These are phyloP conservation scores for Lucilia cuprina DNA, from an alignment of 1,140 invertebrate genomes.

Conservation along the genomic window DNA sequence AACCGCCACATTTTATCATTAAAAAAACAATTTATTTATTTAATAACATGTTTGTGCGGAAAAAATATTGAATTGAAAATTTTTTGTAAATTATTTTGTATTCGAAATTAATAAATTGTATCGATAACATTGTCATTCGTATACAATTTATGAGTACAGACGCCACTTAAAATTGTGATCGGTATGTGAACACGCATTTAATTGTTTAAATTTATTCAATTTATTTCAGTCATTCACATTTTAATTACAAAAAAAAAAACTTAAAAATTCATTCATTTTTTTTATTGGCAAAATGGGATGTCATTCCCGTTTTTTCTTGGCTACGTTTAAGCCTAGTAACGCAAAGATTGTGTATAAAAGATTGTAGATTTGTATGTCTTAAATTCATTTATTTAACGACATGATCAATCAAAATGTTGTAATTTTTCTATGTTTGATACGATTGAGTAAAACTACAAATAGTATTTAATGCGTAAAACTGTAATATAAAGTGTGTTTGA, in stretches of 20 bases:
- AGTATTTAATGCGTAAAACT: neutral
- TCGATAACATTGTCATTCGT: constrained; percentile 7
- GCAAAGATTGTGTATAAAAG: too few relatives aligned
- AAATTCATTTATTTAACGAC: constrained; percentile 19
- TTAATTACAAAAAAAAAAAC: neutral
- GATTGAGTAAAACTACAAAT: neutral
- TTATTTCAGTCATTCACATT: neutral
- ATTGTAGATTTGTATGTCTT: neutral
- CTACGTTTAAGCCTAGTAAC: neutral
- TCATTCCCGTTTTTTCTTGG: too few relatives aligned
- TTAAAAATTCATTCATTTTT: neutral
- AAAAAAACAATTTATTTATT: neutral
- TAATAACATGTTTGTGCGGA: neutral
- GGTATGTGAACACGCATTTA: neutral
- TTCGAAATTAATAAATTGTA: neutral
- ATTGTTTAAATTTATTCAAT: neutral
- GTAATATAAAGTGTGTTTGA: neutral
- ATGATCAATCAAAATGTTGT: constrained; percentile 25
- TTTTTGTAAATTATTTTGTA: neutral
- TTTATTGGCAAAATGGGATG: too few relatives aligned
- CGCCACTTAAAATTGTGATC: neutral
- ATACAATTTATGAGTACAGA: neutral
- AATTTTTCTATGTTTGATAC: constrained; percentile 4
- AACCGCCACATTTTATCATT: neutral
- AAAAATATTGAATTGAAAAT: neutral